Evolutionary conservation across 1,140 invertebrate genomes (phyloP).

Genomic region (Phymastichus coffea): DNA sequence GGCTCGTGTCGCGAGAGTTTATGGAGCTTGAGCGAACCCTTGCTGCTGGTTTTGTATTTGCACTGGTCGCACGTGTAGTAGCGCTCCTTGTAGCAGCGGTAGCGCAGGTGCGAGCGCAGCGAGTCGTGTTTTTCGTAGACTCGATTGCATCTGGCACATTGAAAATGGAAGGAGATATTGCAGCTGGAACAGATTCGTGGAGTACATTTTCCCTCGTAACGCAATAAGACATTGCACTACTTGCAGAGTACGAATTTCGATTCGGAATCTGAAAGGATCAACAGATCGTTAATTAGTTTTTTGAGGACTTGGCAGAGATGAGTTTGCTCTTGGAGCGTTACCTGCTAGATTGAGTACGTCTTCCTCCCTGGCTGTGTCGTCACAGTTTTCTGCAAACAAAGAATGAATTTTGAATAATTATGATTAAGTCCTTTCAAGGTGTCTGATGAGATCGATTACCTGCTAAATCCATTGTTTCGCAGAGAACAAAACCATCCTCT

Average conservation of each 20-base stretch:
- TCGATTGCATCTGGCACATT: background rate
- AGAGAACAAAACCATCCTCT: too few species aligned
- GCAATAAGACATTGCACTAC: background rate
- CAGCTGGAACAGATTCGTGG: background rate
- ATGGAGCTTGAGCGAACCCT: background rate
- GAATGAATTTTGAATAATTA: too few species aligned
- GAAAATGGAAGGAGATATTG: background rate
- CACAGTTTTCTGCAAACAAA: too few species aligned
- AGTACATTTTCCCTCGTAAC: background rate
- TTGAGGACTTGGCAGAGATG: background rate
- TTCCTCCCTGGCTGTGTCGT: too few species aligned
- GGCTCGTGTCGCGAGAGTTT: background rate
- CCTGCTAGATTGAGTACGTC: too few species aligned
- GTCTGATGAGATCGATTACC: too few species aligned
- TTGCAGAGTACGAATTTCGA: background rate
- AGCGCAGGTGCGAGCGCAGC: background rate
- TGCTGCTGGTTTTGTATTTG: background rate
- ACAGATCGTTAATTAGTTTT: background rate
- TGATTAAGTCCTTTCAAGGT: too few species aligned
- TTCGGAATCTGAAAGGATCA: background rate
- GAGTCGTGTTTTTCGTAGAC: background rate
- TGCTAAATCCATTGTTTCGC: too few species aligned
- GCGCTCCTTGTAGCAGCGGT: background rate
- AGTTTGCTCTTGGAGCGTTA: background rate
- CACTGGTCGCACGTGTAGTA: background rate